A percentile compares a stretch with the other conserved stretches of the same genome.
These are phyloP conservation scores for Nomada flava DNA, from an alignment of 2,888 invertebrate species.

Conservation along the genomic window DNA sequence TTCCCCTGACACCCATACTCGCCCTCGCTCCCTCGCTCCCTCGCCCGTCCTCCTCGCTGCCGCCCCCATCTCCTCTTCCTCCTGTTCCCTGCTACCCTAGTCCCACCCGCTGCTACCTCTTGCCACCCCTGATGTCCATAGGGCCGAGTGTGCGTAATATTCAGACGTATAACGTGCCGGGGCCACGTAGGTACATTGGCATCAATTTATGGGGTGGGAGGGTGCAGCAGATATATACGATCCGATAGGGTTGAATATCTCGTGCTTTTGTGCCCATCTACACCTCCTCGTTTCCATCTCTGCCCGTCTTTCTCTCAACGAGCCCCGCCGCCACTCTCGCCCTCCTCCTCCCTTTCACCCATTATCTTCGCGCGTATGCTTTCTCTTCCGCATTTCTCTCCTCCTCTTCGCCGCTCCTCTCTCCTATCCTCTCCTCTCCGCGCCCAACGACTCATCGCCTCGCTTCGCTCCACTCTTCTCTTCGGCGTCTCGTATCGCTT, in stretches of 20 bases:
- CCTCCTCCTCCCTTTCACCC: slow-evolving; percentile 35
- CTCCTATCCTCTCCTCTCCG: neutral
- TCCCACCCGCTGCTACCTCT: slow-evolving; percentile 50
- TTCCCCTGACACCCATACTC: neutral
- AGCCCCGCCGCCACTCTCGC: slow-evolving; percentile 46
- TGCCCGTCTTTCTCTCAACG: slow-evolving; percentile 59
- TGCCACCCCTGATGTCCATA: slow-evolving; percentile 61
- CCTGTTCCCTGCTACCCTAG: slow-evolving; percentile 27
- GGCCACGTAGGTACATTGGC: slow-evolving; percentile 78
- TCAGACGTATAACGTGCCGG: slow-evolving; percentile 78
- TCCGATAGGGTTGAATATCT: slow-evolving; percentile 77
- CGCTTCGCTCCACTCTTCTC: neutral
- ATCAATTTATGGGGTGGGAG: slow-evolving; percentile 79
- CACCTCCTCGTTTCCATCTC: slow-evolving; percentile 71
- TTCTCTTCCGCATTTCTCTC: slow-evolving; percentile 18
- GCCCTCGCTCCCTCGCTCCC: neutral
- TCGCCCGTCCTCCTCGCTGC: neutral
- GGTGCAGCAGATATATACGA: slow-evolving; percentile 70
- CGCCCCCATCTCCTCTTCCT: slow-evolving; percentile 20
- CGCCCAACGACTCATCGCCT: neutral
- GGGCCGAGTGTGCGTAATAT: slow-evolving; percentile 79
- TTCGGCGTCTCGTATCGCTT: neutral
- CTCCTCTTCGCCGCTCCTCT: neutral
- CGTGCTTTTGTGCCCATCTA: slow-evolving; percentile 74
- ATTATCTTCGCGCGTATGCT: slow-evolving; percentile 41